These are phyloP conservation scores for Drosophila orosa DNA, from an alignment of 1,140 invertebrate genomes.

Conservation along the genomic window DNA sequence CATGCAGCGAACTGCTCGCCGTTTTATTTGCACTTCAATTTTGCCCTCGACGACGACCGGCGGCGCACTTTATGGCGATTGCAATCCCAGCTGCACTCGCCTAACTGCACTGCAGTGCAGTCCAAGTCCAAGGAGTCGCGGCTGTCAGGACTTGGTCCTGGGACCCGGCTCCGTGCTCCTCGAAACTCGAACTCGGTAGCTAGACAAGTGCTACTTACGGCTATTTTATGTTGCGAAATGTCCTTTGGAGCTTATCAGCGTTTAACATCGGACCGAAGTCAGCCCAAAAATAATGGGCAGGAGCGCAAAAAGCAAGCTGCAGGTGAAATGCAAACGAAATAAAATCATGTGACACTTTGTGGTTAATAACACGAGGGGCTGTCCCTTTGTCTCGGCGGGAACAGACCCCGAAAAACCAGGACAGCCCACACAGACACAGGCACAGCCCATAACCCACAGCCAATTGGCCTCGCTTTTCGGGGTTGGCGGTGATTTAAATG, in stretches of 20 bases:
- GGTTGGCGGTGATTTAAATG: conserved; percentile 78
- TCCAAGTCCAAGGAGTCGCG: conserved; percentile 45
- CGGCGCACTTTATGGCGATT: conserved; percentile 77
- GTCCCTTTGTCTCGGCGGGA: conserved; percentile 35
- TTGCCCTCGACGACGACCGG: conserved; percentile 65
- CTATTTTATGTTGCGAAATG: conserved; percentile 79
- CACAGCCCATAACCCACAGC: conserved; percentile 13
- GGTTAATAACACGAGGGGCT: conserved; percentile 70
- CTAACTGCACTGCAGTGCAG: conserved; percentile 75
- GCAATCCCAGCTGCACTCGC: conserved; percentile 76
- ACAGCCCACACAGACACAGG: conserved; percentile 18
- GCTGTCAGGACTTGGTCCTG: conserved; percentile 39
- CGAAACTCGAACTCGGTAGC: conserved; percentile 21
- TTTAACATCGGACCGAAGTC: conserved; percentile 68
- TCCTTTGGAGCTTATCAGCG: conserved; percentile 76
- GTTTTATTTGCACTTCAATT: conserved; percentile 82
- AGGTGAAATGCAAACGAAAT: conserved; percentile 75
- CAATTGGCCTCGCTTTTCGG: conserved; percentile 39
- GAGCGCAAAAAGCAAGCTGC: conserved; percentile 61
- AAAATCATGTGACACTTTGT: conserved; percentile 83
- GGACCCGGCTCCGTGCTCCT: conserved; percentile 5
- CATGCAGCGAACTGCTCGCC: conserved; percentile 61
- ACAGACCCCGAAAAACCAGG: conserved; percentile 47
- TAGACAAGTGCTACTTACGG: conserved; percentile 78
- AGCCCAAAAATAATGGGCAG: conserved; percentile 66